Evolutionary conservation across 2,888 invertebrate genomes (phyloP).

Genomic region (Trilocha varians): DNA sequence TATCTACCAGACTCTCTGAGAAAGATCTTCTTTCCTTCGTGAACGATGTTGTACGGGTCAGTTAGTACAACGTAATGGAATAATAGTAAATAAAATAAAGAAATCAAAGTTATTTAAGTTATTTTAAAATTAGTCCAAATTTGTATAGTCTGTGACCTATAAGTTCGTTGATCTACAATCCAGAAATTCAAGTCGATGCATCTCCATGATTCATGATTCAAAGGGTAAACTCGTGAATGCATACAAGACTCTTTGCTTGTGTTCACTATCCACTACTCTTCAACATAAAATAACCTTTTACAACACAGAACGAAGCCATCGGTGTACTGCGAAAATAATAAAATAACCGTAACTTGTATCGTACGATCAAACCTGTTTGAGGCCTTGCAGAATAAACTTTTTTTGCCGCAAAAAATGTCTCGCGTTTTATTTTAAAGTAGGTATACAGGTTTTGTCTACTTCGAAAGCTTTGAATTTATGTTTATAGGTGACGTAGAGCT

Average conservation of each 20-base stretch:
- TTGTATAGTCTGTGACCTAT: too few species aligned
- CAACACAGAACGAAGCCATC: background rate
- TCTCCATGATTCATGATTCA: background rate
- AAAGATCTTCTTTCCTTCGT: too few species aligned
- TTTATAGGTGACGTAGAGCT: too few species aligned
- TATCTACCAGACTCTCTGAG: too few species aligned
- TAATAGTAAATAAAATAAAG: too few species aligned
- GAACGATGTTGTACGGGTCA: too few species aligned
- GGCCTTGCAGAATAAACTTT: background rate
- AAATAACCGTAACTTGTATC: background rate
- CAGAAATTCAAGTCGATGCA: background rate
- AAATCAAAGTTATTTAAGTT: too few species aligned
- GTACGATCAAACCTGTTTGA: conserved; percentile 6
- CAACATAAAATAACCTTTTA: background rate
- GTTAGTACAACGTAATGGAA: too few species aligned
- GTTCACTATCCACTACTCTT: background rate
- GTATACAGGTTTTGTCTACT: too few species aligned
- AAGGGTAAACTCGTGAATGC: too few species aligned
- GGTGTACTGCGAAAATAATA: background rate
- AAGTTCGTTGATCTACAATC: background rate
- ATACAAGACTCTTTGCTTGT: background rate
- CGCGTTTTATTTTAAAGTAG: conserved; percentile 13
- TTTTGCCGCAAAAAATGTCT: conserved; percentile 13
- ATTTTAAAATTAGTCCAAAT: too few species aligned
- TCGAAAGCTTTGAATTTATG: too few species aligned